These are phyloP conservation scores for Drosophila miranda DNA, from an alignment of 1,140 invertebrate species.

Conservation along the genomic window DNA sequence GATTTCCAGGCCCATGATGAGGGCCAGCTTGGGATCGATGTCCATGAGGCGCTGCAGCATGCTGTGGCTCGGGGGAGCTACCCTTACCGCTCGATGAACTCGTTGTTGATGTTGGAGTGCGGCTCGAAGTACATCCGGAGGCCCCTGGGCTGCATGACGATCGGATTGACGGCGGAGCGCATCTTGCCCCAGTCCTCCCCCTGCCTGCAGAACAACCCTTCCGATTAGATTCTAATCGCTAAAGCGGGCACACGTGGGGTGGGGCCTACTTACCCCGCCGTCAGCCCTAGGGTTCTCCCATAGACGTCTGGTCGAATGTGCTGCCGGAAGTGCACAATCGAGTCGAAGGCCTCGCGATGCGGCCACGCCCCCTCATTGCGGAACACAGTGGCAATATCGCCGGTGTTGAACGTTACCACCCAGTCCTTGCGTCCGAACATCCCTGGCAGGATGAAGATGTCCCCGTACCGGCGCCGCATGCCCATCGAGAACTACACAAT, in stretches of 20 bases:
- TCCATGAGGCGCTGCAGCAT: conserved; percentile 85
- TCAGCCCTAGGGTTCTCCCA: conserved; percentile 4
- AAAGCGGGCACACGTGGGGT: no score
- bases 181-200: conserved; percentile 14
- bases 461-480: conserved; percentile 58
- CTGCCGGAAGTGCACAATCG: conserved; percentile 53
- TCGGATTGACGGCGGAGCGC: conserved; percentile 52
- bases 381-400: conserved; percentile 63
- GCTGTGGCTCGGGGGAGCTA: conserved; percentile 58
- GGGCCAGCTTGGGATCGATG: conserved; percentile 84
- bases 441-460: conserved; percentile 62
- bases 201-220: not conserved
- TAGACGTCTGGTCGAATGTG: conserved; percentile 15
- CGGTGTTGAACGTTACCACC: conserved; percentile 51
- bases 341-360: conserved; percentile 50
- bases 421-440: conserved; percentile 61
- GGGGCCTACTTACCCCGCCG: not conserved
- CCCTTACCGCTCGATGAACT: conserved; percentile 69
- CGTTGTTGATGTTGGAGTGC: conserved; percentile 59
- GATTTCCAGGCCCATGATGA: conserved; percentile 88
- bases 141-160: conserved; percentile 68
- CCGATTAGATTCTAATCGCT: rapidly evolving
- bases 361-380: conserved; percentile 79
- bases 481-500: conserved; percentile 32
- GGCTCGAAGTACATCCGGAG: conserved; percentile 58